Conservation (phyloP, 2,113 vertebrate species). For the Neolamprologus modestus region DNA sequence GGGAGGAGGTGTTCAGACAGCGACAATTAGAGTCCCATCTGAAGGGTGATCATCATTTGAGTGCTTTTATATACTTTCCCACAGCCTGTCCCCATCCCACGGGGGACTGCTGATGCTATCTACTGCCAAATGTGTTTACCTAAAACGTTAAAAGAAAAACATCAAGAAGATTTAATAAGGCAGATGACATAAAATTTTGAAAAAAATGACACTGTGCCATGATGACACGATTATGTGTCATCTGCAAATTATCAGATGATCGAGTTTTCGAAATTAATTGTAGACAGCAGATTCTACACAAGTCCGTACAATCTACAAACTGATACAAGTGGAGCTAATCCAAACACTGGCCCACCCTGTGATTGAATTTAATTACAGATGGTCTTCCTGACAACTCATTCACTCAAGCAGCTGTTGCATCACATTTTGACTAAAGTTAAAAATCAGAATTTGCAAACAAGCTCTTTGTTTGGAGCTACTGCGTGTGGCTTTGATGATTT, state of each 20-base stretch:
- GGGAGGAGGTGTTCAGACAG: constrained; percentile 65
- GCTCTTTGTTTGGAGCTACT: background rate
- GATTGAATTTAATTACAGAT: constrained; percentile 72
- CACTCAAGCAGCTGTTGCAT: background rate
- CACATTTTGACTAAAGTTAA: background rate
- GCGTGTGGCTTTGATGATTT: background rate
- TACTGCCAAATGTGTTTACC: constrained; percentile 56
- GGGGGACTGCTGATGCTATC: constrained; percentile 71
- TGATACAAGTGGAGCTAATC: constrained; percentile 68
- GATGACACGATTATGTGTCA: background rate
- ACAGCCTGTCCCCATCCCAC: constrained; percentile 66
- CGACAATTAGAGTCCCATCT: constrained; percentile 68
- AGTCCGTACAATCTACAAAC: constrained; percentile 57
- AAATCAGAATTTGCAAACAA: background rate
- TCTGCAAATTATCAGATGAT: background rate
- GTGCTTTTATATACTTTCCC: constrained; percentile 74
- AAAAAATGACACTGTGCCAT: background rate
- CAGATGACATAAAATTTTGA: background rate
- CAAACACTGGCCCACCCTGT: constrained; percentile 72
- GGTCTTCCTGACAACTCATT: constrained; percentile 50
- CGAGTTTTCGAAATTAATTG: background rate
- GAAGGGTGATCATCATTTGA: constrained; percentile 61
- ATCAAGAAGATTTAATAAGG: background rate
- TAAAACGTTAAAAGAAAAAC: constrained; percentile 39
- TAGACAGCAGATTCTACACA: constrained; percentile 20